Percentiles rank a stretch among this genome's conserved stretches.
These are phyloP conservation scores for Cyaniris semiargus DNA, from an alignment of 2,888 invertebrate species.

Conservation along the genomic window DNA sequence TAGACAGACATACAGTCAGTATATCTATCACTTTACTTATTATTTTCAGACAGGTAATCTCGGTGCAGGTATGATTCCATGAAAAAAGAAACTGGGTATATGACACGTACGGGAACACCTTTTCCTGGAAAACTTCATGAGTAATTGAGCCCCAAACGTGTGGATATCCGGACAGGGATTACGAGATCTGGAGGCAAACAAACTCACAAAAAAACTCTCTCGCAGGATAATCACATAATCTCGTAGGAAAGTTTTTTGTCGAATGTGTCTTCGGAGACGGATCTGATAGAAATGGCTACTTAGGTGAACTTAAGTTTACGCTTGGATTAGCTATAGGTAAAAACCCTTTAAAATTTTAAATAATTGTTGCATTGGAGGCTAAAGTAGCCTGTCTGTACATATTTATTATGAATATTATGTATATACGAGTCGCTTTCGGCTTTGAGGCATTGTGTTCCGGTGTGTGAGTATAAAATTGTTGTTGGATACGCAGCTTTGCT, in stretches of 20 bases:
- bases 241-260: not conserved
- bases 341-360: no score
- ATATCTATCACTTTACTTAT: no score
- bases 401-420: no score
- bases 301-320: not conserved
- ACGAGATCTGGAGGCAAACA: not conserved
- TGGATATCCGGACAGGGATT: not conserved
- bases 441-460: no score
- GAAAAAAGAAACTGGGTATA: not conserved
- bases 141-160: constrained; percentile 15
- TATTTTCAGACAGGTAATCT: not conserved
- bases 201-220: not conserved
- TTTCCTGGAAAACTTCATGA: not conserved
- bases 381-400: no score
- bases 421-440: no score
- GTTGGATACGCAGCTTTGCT: no score
- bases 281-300: not conserved
- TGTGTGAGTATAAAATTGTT: no score
- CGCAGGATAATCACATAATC: not conserved
- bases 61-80: not conserved
- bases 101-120: not conserved
- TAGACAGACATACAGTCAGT: no score
- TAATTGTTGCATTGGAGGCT: no score
- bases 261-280: not conserved
- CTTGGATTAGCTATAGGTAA: no score